Base-by-base conservation (phyloP, 64 coral and sea anemone genomes). In the Anthopleura sola region DNA sequence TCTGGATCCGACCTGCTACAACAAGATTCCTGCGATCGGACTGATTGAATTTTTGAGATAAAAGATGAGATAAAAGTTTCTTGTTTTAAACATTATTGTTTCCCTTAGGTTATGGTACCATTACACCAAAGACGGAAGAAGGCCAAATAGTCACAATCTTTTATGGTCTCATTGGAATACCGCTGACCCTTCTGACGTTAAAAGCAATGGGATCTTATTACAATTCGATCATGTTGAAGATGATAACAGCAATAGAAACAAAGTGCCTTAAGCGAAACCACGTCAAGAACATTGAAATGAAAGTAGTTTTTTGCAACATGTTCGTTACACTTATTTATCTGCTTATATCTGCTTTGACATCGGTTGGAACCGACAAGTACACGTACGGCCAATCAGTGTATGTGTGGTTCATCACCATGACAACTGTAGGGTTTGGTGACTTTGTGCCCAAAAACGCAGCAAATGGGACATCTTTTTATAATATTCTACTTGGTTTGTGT, bases 401-500 rank as follows among this genome's bases (percentile, higher is more conserved):
- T 36, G 60, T 87, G 31, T 97, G 94, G 94, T 90, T 97, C 86
- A 83, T 97, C 48, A 87, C 90, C 9, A 82, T 90, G 24, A 92
- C 94, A 12, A 97, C 94, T 0, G 88, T 92, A 17, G 94, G 94
- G 24, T 93, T 92, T 48, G 94, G 94, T 0, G 94, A 97, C 68
- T 92, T 85, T 56, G 69, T 84, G 17, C 69, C 86, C 23, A 81
- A 82, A 8, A 26, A 48, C 20, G 69, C 64, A 17, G 23, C 75
- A 64, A 8, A 17, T 39, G 75, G 77, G 38, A 56, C 36, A 18
- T 5, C 14, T 11, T 36, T 48, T 20, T 48, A 79, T 48, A 44
- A 58, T 36, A 21, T 56, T 17, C 48, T 83, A 16, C 5, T 83
- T 83, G 82, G 82, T 15, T 55, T 83, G 46, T 83, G 82, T 55